Conservation (phyloP, 2,888 invertebrate genomes). For the Craniophora ligustri region DNA sequence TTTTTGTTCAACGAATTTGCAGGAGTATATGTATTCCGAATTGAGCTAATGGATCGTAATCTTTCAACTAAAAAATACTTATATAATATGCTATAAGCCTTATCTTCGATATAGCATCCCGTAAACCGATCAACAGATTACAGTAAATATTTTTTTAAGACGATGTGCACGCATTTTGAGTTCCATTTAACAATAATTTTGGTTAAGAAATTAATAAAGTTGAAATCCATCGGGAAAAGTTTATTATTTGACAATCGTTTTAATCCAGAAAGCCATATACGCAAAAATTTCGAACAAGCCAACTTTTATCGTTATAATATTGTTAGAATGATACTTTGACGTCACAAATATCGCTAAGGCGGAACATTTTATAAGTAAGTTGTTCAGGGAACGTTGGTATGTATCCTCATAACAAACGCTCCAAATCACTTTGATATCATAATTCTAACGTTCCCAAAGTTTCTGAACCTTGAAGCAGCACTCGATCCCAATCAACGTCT, state of each 20-base stretch:
- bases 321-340: neutral
- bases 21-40: slow-evolving; percentile 6
- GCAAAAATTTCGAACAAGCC: slow-evolving; percentile 1
- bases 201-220: too few species aligned
- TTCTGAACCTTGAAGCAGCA: slow-evolving; percentile 42
- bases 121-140: too few species aligned
- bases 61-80: too few species aligned
- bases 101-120: too few species aligned
- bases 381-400: slow-evolving; percentile 4
- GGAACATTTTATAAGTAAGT: slow-evolving; percentile 17
- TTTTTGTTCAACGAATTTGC: slow-evolving; percentile 12
- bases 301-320: slow-evolving; percentile 7
- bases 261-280: neutral
- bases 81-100: too few species aligned
- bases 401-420: slow-evolving; percentile 30
- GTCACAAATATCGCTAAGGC: slow-evolving; percentile 5
- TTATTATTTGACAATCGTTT: neutral
- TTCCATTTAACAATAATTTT: too few species aligned
- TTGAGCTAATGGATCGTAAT: too few species aligned
- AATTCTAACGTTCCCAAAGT: slow-evolving; percentile 47
- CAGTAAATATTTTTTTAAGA: too few species aligned
- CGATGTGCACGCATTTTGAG: too few species aligned
- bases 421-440: slow-evolving; percentile 47
- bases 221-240: too few species aligned
- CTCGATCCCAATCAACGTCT: slow-evolving; percentile 55